A percentile compares a stretch with the other conserved stretches of the same genome.
Evolutionary conservation across 2,797 vertebrate species (phyloP).

Genomic region (Anabacerthia variegaticeps): DNA sequence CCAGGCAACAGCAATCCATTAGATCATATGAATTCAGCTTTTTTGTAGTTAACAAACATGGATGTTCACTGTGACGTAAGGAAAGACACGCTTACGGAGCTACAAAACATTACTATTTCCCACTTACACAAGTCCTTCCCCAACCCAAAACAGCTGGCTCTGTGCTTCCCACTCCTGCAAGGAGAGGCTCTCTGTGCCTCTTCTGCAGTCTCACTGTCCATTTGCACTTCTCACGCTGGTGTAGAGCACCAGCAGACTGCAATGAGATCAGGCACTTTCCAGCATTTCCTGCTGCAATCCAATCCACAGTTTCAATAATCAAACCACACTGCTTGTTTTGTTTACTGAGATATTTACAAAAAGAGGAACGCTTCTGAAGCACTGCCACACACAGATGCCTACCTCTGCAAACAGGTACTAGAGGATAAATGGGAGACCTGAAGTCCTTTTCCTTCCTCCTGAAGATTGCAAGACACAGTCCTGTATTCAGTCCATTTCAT

Average conservation of each 20-base stretch:
- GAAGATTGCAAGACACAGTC: not conserved
- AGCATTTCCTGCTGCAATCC: not conserved
- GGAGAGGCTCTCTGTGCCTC: not conserved
- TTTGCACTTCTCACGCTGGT: not conserved
- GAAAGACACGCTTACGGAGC: not conserved
- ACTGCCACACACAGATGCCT: not conserved
- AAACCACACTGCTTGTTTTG: not conserved
- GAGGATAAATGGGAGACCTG: not conserved
- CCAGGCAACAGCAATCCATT: not conserved
- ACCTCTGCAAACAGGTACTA: not conserved
- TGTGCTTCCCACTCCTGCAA: fast-evolving
- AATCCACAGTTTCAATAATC: not conserved
- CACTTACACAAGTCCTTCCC: not conserved
- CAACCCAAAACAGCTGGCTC: fast-evolving
- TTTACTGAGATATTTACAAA: not conserved
- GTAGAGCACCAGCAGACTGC: not conserved
- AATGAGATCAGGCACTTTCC: not conserved
- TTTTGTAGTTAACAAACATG: not conserved
- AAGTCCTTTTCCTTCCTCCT: not conserved
- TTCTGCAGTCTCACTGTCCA: not conserved
- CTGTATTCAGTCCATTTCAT: not conserved
- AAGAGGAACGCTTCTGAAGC: not conserved
- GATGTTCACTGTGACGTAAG: fast-evolving
- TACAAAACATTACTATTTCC: not conserved
- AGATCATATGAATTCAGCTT: not conserved